Evolutionary conservation across 2,888 invertebrate genomes (phyloP), one percentile per base, ranked within the genome.

Genomic region (Apodemia mormo): DNA sequence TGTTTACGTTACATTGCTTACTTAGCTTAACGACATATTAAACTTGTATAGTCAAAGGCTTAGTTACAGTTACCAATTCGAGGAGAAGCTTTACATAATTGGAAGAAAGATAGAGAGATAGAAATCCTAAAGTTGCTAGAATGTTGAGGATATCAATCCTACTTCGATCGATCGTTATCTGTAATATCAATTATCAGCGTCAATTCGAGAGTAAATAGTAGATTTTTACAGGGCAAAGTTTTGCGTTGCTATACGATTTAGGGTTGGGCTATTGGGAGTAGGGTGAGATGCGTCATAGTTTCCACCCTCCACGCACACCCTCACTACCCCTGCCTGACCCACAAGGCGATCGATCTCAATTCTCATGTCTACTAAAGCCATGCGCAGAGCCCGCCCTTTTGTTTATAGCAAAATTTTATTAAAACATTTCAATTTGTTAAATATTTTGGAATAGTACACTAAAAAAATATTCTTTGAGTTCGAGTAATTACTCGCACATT

Each of bases 331-430:
- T 85, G 81, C 81, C 84, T 37, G 30, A 85, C 84, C 82, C 81
- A 76, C 76, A 80, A 78, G 78, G 81, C 80, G 81, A 81, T 82
- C 81, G 88, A 92, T 92, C 52, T 54, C 45, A 12, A 40, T 40
- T 40, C 40, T 90, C 87, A 88, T 87, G 71, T 76, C 79, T 77
- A 75, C 84, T 76, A 84, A 90, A 49, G 49, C 81, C 92, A 92
- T 93, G 92, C 92, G 92, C 92, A 85, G 81, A 86, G 82, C 78
- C 84, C 90, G 87, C 90, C 89, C 87, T 86, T 89, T 86, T 90
- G 88, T 90, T 90, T 92, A 86, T 89, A 81, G 82, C 80, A 80
- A 78, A 75, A 76, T 75, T 70, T 69, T 74, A 74, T 71, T 61
- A 69, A 65, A 68, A 70, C 70, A 66, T 72, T 67, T 43, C 49